These are phyloP conservation scores for Polydesmus complanatus DNA, from an alignment of 2,888 invertebrate genomes.

Conservation along the genomic window DNA sequence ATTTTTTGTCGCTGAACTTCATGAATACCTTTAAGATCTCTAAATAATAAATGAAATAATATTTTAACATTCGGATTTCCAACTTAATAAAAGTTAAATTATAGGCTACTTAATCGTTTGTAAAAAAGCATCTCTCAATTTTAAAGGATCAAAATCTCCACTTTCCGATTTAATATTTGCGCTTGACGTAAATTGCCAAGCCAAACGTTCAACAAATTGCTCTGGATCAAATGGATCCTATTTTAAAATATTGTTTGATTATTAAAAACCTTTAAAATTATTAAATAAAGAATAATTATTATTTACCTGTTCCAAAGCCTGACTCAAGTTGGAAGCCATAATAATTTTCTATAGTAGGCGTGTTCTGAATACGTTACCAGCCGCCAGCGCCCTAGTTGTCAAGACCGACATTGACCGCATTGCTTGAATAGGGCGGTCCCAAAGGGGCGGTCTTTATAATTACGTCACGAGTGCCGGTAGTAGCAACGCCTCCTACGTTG, in stretches of 20 bases:
- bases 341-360: too few relatives aligned
- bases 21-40: slow-evolving; percentile 53
- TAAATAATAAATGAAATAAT: slow-evolving; percentile 23
- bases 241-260: not conserved
- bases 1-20: slow-evolving; percentile 76
- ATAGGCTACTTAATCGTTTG: slow-evolving; percentile 51
- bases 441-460: too few relatives aligned
- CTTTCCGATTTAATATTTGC: slow-evolving; percentile 45
- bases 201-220: slow-evolving; percentile 92
- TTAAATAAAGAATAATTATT: not conserved
- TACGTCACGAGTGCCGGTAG: too few relatives aligned
- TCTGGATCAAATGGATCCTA: slow-evolving; percentile 94
- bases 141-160: slow-evolving; percentile 66
- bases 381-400: too few relatives aligned
- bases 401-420: too few relatives aligned
- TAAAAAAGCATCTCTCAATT: slow-evolving; percentile 79
- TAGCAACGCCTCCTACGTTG: too few relatives aligned
- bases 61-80: not conserved
- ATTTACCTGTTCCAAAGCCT: not conserved
- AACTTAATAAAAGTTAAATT: slow-evolving; percentile 15
- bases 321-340: not conserved
- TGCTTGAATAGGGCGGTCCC: too few relatives aligned
- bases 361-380: too few relatives aligned
- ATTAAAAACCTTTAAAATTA: too few relatives aligned
- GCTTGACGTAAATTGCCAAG: slow-evolving; percentile 75